Evolutionary conservation across 2,888 invertebrate genomes (phyloP).

Genomic region (Linyphia triangularis): DNA sequence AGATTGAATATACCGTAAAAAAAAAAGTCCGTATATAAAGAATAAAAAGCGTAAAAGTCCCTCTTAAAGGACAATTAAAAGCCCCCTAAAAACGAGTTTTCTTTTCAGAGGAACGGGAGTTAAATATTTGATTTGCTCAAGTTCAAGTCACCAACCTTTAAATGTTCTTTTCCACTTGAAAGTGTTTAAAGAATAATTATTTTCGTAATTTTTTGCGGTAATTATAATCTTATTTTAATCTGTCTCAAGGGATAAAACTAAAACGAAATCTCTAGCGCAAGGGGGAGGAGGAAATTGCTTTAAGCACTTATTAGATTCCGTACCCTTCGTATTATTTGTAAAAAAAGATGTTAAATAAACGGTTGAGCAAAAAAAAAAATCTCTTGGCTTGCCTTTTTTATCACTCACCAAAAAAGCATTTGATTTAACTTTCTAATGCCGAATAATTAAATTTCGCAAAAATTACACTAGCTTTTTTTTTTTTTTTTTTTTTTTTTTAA

Average conservation of each 20-base stretch:
- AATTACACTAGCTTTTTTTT: not conserved
- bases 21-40: no score
- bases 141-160: not conserved
- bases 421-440: conserved; percentile 2
- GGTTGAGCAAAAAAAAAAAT: not conserved
- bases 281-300: conserved; percentile 6
- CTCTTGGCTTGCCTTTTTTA: not conserved
- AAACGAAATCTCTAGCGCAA: not conserved
- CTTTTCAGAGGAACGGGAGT: not conserved
- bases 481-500: not conserved
- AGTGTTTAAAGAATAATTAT: not conserved
- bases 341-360: not conserved
- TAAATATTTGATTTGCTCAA: not conserved
- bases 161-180: no score
- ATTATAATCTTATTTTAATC: not conserved
- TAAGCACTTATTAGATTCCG: conserved; percentile 11
- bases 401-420: not conserved
- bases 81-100: not conserved
- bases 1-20: no score
- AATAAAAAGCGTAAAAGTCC: no score
- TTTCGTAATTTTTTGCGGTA: not conserved
- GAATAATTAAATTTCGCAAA: conserved; percentile 37
- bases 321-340: not conserved
- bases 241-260: not conserved
- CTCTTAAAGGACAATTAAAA: not conserved